Conservation (phyloP, 2,113 vertebrate species). For the Grantiella picta region DNA sequence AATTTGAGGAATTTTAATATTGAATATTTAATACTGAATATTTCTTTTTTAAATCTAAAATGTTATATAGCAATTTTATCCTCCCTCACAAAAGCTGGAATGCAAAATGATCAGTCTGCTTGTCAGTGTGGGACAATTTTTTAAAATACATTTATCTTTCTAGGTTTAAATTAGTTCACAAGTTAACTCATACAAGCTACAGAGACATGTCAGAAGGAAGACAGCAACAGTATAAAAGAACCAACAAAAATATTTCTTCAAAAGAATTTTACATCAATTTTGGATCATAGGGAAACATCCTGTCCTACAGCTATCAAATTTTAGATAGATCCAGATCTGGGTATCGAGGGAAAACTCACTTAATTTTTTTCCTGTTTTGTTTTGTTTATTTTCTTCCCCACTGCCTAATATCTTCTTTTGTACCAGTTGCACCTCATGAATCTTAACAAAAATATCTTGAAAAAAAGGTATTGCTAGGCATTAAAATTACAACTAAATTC, state of each 20-base stretch:
- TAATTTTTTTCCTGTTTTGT: background rate
- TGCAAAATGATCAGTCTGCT: conserved; percentile 16
- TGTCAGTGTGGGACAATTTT: conserved; percentile 39
- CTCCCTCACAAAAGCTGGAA: conserved; percentile 13
- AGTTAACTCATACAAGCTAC: conserved; percentile 11
- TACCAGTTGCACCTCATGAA: background rate
- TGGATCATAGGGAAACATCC: conserved; percentile 36
- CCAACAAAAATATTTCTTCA: conserved; percentile 56
- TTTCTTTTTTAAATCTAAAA: conserved; percentile 44
- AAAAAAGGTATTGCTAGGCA: background rate
- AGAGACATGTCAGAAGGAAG: conserved; percentile 33
- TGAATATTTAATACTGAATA: conserved; percentile 43
- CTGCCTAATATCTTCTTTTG: background rate
- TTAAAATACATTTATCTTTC: conserved; percentile 43
- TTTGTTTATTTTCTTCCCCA: accelerated
- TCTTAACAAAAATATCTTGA: background rate
- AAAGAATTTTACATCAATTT: conserved; percentile 52
- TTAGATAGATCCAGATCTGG: background rate
- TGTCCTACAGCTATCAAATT: background rate
- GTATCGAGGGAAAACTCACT: background rate
- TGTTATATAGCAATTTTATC: conserved; percentile 15
- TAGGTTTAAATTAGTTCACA: conserved; percentile 52
- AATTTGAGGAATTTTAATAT: conserved; percentile 23
- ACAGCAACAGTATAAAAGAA: conserved; percentile 16
- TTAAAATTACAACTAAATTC: background rate